Base-by-base conservation (phyloP, 2,797 vertebrate genomes). In the Danio aesculapii region DNA sequence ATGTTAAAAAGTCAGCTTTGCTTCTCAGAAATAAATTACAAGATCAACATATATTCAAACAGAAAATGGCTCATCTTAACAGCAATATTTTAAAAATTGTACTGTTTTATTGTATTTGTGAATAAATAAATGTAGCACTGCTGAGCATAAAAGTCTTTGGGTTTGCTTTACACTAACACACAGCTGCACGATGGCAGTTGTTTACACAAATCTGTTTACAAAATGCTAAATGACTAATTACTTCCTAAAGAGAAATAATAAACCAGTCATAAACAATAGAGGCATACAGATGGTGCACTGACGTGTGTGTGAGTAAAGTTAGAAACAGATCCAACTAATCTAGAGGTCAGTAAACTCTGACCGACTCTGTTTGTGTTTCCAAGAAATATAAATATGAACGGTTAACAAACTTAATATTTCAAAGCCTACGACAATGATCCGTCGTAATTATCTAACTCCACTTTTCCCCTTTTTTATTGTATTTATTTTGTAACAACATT, bases 311-410 rank as follows among this genome's bases (percentile, higher is more conserved):
- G 64, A 67, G 5, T 74, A 30, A 73, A 70, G 79, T 64, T 53
- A 61, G 84, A 73, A 75, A 78, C 71, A 59, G 9, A 82, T 63
- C 16, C 14, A 68, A 68, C 53, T 71, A 84, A 14, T 73, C 62
- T 62, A 74, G 71, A 82, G 68, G 59, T 82, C 77, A 83, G 64
- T 81, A 78, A 67, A 77, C 81, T 14, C 39, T 62, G 5, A 21
- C 21, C 41, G 50, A 77, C 9, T 4, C 1, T 0, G 43, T 77
- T 58, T 77, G 9, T 8, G 1, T 14, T 43, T 68, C 53, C 21
- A 59, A 58, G 50, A 58, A 77, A 58, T 52, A 77, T 47, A 9
- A 9, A 39, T 14, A 44, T 75, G 30, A 52, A 53, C 46, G 10
- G 6, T 9, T 64, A 41, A 21, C 13, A 19, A 19, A 41, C 16